phyloP scores from a whole-genome alignment of 2,888 invertebrate genomes.

The Crepidodera aurea region DNA sequence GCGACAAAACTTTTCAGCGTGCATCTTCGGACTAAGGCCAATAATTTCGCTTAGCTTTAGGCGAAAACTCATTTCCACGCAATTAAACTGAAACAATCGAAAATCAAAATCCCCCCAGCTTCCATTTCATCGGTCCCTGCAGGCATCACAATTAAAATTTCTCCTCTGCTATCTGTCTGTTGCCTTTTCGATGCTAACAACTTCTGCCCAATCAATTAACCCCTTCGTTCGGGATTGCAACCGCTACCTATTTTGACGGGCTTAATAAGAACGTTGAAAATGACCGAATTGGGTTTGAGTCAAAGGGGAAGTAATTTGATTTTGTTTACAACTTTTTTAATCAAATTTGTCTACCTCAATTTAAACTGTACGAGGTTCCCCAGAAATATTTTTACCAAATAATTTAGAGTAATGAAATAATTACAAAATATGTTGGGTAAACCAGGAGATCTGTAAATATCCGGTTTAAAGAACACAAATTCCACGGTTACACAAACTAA shows the following conservation, averaged over 20 bases:
- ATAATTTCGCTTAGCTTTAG: neutral
- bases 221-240: conserved; percentile 6
- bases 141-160: conserved; percentile 25
- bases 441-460: too few species aligned
- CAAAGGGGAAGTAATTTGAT: neutral
- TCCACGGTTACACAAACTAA: too few species aligned
- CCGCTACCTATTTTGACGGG: conserved; percentile 3
- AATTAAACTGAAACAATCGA: conserved; percentile 25
- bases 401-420: too few species aligned
- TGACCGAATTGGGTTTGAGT: neutral
- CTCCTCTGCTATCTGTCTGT: conserved; percentile 13
- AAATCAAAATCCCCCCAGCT: conserved; percentile 28
- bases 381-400: too few species aligned
- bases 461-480: too few species aligned
- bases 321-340: neutral
- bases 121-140: conserved; percentile 18
- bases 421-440: too few species aligned
- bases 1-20: neutral
- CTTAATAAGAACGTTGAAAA: neutral
- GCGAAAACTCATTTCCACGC: conserved; percentile 16
- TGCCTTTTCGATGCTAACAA: conserved; percentile 25
- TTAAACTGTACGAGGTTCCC: too few species aligned
- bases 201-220: conserved; percentile 22
- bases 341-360: too few species aligned
- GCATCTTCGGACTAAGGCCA: neutral